Conservation (phyloP, 2,797 vertebrate genomes). For the Coregonus ussuriensis region DNA sequence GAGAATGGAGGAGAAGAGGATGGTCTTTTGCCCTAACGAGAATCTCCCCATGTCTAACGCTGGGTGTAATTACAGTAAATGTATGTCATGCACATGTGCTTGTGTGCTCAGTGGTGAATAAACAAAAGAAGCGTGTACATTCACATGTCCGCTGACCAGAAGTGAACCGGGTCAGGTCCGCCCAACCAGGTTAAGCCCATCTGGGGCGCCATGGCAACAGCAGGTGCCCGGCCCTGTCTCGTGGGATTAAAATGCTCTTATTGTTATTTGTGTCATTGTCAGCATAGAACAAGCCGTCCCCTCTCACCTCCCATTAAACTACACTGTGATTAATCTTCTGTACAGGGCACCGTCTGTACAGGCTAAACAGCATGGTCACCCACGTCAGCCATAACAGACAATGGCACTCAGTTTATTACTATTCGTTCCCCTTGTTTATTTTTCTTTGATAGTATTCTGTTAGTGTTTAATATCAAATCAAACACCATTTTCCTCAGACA, state of each 20-base stretch:
- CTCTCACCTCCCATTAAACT: neutral
- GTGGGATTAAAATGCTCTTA: slow-evolving; percentile 63
- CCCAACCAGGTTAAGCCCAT: slow-evolving; percentile 43
- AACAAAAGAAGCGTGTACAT: slow-evolving; percentile 28
- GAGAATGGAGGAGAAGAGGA: too few relatives aligned
- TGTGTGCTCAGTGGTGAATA: slow-evolving; percentile 40
- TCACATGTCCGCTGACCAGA: slow-evolving; percentile 43
- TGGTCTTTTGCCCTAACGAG: too few relatives aligned
- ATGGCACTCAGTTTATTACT: neutral
- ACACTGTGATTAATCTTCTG: neutral
- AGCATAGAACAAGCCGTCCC: slow-evolving; percentile 6
- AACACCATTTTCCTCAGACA: neutral
- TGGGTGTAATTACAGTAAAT: neutral
- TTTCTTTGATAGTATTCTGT: neutral
- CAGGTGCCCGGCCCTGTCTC: slow-evolving; percentile 25
- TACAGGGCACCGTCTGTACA: neutral
- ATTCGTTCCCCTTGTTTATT: too few relatives aligned
- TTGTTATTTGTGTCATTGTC: slow-evolving; percentile 58
- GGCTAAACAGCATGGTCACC: neutral
- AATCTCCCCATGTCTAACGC: neutral
- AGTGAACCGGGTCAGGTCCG: slow-evolving; percentile 12
- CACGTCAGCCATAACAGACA: neutral
- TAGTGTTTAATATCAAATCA: too few relatives aligned
- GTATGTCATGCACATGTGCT: neutral
- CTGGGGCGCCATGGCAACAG: slow-evolving; percentile 32